phyloP scores from a whole-genome alignment of 1,140 invertebrate genomes.

The Pseudomyrmex concolor region DNA sequence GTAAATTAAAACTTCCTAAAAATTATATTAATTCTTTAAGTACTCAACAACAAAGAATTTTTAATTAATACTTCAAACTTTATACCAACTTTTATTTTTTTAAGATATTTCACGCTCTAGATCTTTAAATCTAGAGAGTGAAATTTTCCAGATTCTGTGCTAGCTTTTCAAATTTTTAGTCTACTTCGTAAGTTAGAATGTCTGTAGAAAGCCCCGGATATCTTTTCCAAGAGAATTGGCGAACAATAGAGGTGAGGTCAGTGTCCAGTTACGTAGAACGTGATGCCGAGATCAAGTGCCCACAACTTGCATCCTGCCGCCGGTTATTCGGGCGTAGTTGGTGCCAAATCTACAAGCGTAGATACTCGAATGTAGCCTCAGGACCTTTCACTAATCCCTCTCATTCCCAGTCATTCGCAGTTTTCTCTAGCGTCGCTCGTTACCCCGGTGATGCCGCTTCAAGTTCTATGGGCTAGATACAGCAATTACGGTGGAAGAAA shows the following conservation, averaged over 20 bases:
- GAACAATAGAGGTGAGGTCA: conserved; percentile 69
- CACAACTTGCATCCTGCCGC: not conserved
- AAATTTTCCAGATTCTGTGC: too few relatives aligned
- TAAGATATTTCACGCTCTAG: not conserved
- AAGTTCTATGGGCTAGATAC: conserved; percentile 32
- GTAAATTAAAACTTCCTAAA: too few relatives aligned
- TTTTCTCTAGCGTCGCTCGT: not conserved
- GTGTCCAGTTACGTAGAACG: conserved; percentile 75
- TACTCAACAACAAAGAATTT: not conserved
- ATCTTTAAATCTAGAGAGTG: not conserved
- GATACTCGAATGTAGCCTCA: conserved; percentile 5
- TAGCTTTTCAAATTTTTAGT: conserved; percentile 18
- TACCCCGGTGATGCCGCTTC: not conserved
- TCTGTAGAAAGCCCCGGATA: conserved; percentile 76
- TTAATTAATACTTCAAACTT: not conserved
- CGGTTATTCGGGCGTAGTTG: conserved; percentile 10
- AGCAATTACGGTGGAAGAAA: conserved; percentile 64
- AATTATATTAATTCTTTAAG: too few relatives aligned
- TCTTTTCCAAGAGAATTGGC: conserved; percentile 30
- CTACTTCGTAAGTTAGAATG: not conserved
- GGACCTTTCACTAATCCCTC: conserved; percentile 74
- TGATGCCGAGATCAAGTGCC: conserved; percentile 30
- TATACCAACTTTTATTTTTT: not conserved
- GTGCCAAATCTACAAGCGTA: conserved; percentile 31
- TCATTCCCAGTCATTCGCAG: conserved; percentile 51